Evolutionary conservation across 2,113 vertebrate genomes (phyloP), one percentile per base, ranked within the genome.

Genomic region (Solenodon paradoxus): DNA sequence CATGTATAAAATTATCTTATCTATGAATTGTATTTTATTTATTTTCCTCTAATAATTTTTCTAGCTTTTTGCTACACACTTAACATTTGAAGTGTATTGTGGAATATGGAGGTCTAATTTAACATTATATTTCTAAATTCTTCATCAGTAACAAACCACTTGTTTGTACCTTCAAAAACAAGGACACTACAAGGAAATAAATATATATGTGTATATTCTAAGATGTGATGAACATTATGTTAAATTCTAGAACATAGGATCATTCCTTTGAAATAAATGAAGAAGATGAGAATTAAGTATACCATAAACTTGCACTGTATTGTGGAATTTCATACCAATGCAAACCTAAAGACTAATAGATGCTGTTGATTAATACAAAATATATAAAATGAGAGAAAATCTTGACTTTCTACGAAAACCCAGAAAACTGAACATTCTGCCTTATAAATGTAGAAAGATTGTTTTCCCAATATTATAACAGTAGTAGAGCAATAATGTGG

Each of bases 61-160:
- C 24, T 81, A 20, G 63, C 72, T 20, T 57, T 19, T 71, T 66
- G 3, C 42, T 40, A 32, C 12, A 75, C 45, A 90, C 35, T 75
- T 55, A 77, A 91, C n/a, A 13, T 42, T 87, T 84, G 68, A 88
- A 78, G 88, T 91, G 68, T 61, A 51, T 40, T 88, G 83, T 49
- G 10, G 11, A 47, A 40, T 19, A 32, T 6, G 2, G 20, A 81
- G 10, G 30, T 51, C 40, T 9, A 2, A 49, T 66, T 90, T 92
- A 61, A 61, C 9, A 26, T n/a, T 63, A 38, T 79, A n/a, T 63
- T 81, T 75, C 63, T 35, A 55, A 92, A 53, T 57, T 57, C n/a
- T n/a, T n/a, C 64, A 69, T n/a, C 19, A 57, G 63, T 72, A 45
- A 26, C 28, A 10, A 68, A n/a, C n/a, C n/a, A n/a, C 2, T 72